Conservation (phyloP, 2,888 invertebrate species). For the Tipula vernalis region DNA sequence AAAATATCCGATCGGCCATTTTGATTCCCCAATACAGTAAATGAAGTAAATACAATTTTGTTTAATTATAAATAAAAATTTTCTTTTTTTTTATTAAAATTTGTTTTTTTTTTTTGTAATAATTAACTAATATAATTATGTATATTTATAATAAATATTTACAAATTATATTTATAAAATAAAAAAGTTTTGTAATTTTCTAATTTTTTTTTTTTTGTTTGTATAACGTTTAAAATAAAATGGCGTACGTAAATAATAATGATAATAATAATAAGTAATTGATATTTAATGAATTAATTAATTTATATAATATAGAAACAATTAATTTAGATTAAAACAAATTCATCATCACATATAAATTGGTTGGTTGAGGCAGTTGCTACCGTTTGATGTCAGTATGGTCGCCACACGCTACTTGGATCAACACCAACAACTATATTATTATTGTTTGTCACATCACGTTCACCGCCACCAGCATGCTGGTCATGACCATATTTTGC, state of each 20-base stretch:
- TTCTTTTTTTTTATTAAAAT: neutral
- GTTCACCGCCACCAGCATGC: constrained; percentile 18
- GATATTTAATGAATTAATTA: neutral
- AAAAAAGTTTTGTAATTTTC: neutral
- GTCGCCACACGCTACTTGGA: constrained; percentile 56
- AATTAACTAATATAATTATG: neutral
- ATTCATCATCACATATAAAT: constrained; percentile 9
- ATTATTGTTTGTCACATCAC: constrained; percentile 13
- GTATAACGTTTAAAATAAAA: neutral
- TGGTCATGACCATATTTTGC: constrained; percentile 30
- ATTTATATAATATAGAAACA: neutral
- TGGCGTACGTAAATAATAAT: neutral
- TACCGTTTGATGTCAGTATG: constrained; percentile 40
- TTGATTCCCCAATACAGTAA: neutral
- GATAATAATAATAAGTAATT: neutral
- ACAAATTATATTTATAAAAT: neutral
- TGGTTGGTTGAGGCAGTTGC: neutral
- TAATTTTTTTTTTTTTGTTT: neutral
- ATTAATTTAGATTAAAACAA: constrained; percentile 6
- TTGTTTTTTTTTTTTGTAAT: neutral
- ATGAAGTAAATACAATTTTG: neutral
- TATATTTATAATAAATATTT: neutral
- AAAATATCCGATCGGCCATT: neutral
- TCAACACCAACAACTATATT: constrained; percentile 33
- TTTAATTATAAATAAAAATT: neutral